Evolutionary conservation across 2,888 invertebrate genomes (phyloP), one percentile per base, ranked within the genome.

Genomic region (Platycnemis pennipes): DNA sequence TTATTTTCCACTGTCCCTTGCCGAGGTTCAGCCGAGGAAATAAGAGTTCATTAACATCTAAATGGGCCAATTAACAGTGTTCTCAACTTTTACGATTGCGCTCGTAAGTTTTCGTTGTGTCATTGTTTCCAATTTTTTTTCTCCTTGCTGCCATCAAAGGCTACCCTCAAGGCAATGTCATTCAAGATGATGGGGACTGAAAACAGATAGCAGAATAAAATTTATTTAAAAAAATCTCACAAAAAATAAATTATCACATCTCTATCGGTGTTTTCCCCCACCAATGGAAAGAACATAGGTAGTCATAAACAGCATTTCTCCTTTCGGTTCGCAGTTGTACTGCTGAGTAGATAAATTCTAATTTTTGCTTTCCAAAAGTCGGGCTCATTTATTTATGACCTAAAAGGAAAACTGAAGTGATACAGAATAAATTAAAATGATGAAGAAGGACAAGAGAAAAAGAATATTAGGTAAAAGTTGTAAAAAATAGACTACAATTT

Each of bases 31-130:
- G 26, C 45, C 0, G 45, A n/a, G 44, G 63, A 11, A 42, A 91
- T 53, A 91, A 13, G 44, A 63, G 11, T 63, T 91, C 63, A 91
- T 91, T 91, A 91, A 63, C 91, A 91, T 91, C 63, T 63, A 91
- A 91, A 91, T 91, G 69, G 91, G 31, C 63, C 69, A 63, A 91
- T 91, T 91, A 91, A 91, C 63, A 44, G 63, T 63, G 63, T 91
- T n/a, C 13, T 69, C 44, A 69, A 91, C 63, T 69, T 91, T 91
- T 91, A 91, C 63, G 45, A 45, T 37, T 88, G 31, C 26, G n/a
- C 22, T n/a, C 45, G n/a, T 63, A 19, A 69, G 42, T 91, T 91
- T 69, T 91, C 31, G 26, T 16, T 37, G 31, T 56, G 22, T 89
- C 49, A 56, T 91, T 63, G 69, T 91, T 69, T 63, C 2, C 13